Conservation (phyloP, 2,113 vertebrate genomes). For the Halichoeres trimaculatus region DNA sequence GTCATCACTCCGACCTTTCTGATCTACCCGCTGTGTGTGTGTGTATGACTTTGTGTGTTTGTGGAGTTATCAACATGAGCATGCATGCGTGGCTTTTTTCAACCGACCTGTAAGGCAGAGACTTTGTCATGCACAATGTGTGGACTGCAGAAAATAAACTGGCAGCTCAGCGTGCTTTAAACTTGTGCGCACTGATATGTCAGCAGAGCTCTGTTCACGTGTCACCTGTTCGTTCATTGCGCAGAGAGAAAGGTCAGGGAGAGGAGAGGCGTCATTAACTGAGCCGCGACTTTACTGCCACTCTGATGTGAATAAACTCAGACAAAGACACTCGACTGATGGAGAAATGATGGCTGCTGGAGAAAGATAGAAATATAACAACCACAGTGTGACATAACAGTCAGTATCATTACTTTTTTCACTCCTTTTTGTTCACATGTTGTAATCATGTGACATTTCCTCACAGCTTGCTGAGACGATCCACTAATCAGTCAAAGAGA, state of each 20-base stretch:
- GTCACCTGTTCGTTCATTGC: conserved; percentile 21
- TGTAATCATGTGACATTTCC: background rate
- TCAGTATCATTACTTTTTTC: background rate
- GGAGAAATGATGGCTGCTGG: conserved; percentile 42
- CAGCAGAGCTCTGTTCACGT: conserved; percentile 14
- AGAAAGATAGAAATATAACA: conserved; percentile 51
- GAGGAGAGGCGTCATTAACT: conserved; percentile 52
- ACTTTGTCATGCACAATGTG: conserved; percentile 1
- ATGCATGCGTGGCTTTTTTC: background rate
- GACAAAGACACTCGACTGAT: conserved; percentile 1
- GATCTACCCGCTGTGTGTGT: background rate
- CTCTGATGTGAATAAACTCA: conserved; percentile 26
- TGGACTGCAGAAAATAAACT: conserved; percentile 27
- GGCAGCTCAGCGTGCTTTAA: background rate
- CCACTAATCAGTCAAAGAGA: too few relatives aligned
- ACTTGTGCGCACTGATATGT: background rate
- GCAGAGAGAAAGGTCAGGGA: conserved; percentile 55
- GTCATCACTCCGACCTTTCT: background rate
- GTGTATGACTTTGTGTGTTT: background rate
- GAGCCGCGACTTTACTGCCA: conserved; percentile 23
- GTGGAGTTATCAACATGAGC: background rate
- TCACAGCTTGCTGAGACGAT: too few relatives aligned
- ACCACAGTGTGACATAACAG: conserved; percentile 21
- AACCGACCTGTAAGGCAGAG: background rate
- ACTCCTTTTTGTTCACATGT: background rate